phyloP scores from a whole-genome alignment of 2,113 vertebrate genomes.

The Podarcis cretensis region DNA sequence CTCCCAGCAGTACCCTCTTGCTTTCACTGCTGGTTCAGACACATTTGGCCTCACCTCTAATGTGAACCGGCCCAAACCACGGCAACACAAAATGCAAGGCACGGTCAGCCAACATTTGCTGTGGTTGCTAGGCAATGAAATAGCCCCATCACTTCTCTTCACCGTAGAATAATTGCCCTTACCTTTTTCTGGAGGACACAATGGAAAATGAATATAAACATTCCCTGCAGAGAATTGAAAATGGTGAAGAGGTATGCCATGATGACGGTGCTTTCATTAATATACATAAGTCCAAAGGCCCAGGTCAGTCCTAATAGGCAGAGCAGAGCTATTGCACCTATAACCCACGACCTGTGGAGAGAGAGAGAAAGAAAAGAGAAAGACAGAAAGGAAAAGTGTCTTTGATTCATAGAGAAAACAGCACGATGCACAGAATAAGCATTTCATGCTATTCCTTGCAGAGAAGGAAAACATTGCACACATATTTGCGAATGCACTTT shows the following conservation, averaged over 20 bases:
- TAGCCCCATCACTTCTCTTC: constrained; percentile 29
- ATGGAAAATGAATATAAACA: constrained; percentile 99
- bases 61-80: not conserved
- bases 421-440: constrained; percentile 40
- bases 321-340: constrained; percentile 95
- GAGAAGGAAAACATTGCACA: constrained; percentile 45
- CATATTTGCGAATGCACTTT: constrained; percentile 23
- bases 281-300: constrained; percentile 99
- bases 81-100: not conserved
- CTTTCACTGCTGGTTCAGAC: not conserved
- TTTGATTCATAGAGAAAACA: constrained; percentile 35
- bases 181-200: constrained; percentile 99
- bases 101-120: not conserved
- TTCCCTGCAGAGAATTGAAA: constrained; percentile 99
- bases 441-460: constrained; percentile 42
- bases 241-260: constrained; percentile 99
- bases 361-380: constrained; percentile 46
- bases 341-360: constrained; percentile 94
- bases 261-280: constrained; percentile 99
- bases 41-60: not conserved
- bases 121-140: constrained; percentile 49
- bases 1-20: not conserved
- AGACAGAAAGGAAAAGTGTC: constrained; percentile 34
- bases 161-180: constrained; percentile 43
- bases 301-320: constrained; percentile 97